Conservation (phyloP, 2,113 vertebrate genomes). For the Pseudonaja textilis region DNA sequence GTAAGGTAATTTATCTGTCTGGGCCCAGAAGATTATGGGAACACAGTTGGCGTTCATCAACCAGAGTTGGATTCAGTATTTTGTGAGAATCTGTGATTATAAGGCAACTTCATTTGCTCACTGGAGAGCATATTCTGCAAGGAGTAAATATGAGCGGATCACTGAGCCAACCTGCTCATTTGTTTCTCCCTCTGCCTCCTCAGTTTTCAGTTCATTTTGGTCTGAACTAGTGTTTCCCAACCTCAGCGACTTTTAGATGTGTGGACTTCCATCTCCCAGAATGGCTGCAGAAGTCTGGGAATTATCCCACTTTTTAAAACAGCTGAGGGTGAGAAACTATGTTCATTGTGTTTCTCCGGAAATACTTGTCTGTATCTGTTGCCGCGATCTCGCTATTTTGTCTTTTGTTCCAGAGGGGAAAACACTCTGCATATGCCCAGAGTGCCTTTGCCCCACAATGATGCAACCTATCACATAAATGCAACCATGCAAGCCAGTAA, state of each 20-base stretch:
- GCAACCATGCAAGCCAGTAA: neutral
- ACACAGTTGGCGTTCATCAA: neutral
- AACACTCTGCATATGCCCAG: neutral
- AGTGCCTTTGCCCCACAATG: neutral
- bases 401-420: neutral
- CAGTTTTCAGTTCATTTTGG: neutral
- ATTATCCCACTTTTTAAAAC: neutral
- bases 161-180: neutral
- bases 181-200: neutral
- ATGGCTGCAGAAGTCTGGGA: neutral
- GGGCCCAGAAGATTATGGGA: neutral
- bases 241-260: neutral
- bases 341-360: neutral
- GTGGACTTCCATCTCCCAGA: neutral
- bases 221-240: neutral
- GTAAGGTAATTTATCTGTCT: neutral
- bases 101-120: neutral
- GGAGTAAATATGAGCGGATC: neutral
- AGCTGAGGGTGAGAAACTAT: neutral
- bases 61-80: neutral
- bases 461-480: neutral
- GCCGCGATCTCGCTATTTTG: neutral
- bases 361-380: neutral
- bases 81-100: neutral
- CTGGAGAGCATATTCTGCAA: neutral